These are phyloP conservation scores for Siderastrea radians DNA, from an alignment of 92 coral and sea anemone species.

Conservation along the genomic window DNA sequence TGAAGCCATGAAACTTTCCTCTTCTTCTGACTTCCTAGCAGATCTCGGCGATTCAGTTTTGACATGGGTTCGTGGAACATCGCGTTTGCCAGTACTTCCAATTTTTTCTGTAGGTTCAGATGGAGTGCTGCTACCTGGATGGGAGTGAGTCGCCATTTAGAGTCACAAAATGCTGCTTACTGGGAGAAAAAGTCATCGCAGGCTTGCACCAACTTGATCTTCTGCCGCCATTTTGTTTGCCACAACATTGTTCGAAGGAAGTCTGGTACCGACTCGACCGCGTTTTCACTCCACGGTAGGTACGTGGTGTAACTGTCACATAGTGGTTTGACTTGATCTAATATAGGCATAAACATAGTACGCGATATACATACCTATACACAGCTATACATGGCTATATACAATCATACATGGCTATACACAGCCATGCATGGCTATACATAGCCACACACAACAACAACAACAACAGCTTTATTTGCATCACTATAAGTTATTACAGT, in stretches of 20 bases:
- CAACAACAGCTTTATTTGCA: too few species aligned
- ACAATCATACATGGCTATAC: too few species aligned
- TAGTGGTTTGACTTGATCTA: too few species aligned
- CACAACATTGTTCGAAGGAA: neutral
- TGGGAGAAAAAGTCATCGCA: neutral
- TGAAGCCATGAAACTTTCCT: conserved; percentile 47
- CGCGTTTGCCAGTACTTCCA: neutral
- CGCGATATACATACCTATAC: too few species aligned
- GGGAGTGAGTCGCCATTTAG: conserved; percentile 11
- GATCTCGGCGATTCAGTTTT: conserved; percentile 3
- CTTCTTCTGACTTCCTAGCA: neutral
- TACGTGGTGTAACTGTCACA: too few species aligned
- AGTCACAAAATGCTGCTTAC: neutral
- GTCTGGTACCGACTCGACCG: conserved; percentile 19
- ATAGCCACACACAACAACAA: too few species aligned
- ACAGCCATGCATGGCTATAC: too few species aligned
- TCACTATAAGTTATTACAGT: too few species aligned
- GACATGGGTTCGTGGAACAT: neutral
- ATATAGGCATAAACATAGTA: too few species aligned
- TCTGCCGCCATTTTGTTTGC: conserved; percentile 16
- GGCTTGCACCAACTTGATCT: conserved; percentile 1
- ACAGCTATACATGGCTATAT: too few species aligned
- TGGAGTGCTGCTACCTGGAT: conserved; percentile 1
- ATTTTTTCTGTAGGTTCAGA: neutral
- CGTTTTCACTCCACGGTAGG: neutral